Evolutionary conservation across 2,888 invertebrate genomes (phyloP).

Genomic region (Hirtodrosophila histrioides): DNA sequence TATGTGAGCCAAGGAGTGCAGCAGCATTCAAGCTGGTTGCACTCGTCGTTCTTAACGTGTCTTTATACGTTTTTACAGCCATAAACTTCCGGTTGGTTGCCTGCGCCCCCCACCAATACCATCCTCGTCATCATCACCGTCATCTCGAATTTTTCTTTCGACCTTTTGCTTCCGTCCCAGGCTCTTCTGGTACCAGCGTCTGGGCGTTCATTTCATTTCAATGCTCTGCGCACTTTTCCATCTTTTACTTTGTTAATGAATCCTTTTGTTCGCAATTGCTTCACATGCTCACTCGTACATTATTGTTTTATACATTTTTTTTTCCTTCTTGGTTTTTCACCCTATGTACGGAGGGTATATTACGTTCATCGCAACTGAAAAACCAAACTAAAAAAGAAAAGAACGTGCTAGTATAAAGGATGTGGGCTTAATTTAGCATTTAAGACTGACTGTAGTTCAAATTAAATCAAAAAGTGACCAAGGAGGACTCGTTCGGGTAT

Average conservation of each 20-base stretch:
- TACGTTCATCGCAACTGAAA: conserved; percentile 5
- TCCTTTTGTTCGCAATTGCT: conserved; percentile 71
- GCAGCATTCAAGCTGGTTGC: conserved; percentile 34
- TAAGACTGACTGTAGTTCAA: too few relatives aligned
- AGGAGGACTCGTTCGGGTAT: too few relatives aligned
- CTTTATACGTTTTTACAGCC: conserved; percentile 53
- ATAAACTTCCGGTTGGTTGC: conserved; percentile 74
- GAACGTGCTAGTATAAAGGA: too few relatives aligned
- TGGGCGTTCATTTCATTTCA: conserved; percentile 48
- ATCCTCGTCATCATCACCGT: conserved; percentile 3
- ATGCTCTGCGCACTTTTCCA: conserved; percentile 63
- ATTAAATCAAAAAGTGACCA: too few relatives aligned
- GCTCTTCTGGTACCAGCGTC: not conserved
- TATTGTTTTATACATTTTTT: conserved; percentile 11
- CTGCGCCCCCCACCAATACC: not conserved
- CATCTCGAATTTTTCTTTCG: conserved; percentile 34
- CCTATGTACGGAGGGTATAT: conserved; percentile 20
- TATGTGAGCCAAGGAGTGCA: conserved; percentile 39
- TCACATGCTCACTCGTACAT: conserved; percentile 30
- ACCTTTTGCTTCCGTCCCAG: conserved; percentile 3
- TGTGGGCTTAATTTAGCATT: too few relatives aligned
- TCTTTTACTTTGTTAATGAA: conserved; percentile 78
- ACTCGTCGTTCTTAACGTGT: conserved; percentile 49
- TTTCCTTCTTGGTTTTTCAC: not conserved
- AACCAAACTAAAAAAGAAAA: too few relatives aligned